Evolutionary conservation across 2,888 invertebrate species (phyloP), one percentile per base, ranked within the genome.

Genomic region (Augiades crinisus): DNA sequence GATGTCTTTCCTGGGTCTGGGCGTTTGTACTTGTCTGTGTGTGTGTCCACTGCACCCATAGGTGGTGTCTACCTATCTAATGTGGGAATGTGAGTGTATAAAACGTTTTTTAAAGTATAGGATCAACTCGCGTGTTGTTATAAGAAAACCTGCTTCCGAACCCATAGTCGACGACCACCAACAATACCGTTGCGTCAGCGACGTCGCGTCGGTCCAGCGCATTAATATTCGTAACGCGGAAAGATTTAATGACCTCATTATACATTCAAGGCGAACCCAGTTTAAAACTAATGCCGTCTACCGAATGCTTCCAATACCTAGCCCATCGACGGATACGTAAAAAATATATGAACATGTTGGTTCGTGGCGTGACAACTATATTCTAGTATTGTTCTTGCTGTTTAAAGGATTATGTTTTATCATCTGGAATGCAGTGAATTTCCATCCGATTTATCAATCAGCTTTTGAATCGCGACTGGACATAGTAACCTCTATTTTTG

Each of bases 191-290:
- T 55, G 38, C 40, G 24, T 17, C 46, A 22, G 21, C 22, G 31
- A 41, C 52, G 54, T 57, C 56, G 47, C 43, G 54, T 50, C 44
- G 10, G 47, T 56, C 43, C 53, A 47, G 22, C 55, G 50, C 57
- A 64, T 68, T 64, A 54, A 43, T 59, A 65, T 77, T 75, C 78
- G 67, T 58, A 60, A 55, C 62, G 62, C 67, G 71, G 57, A 61
- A 64, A 65, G 59, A 71, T 72, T 74, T 75, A 67, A 75, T 69
- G 74, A 75, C 70, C 73, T 72, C 67, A 64, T 66, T 64, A 57
- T 61, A 56, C 63, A 69, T 74, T 71, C 73, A 79, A 78, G 75
- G 78, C 67, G 60, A 72, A 55, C 62, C 61, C 54, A 63, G 43
- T 60, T 59, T 63, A 56, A 57, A 54, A 52, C 54, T 56, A 44